Evolutionary conservation across 2,797 vertebrate genomes (phyloP).

Genomic region (Monodelphis domestica): DNA sequence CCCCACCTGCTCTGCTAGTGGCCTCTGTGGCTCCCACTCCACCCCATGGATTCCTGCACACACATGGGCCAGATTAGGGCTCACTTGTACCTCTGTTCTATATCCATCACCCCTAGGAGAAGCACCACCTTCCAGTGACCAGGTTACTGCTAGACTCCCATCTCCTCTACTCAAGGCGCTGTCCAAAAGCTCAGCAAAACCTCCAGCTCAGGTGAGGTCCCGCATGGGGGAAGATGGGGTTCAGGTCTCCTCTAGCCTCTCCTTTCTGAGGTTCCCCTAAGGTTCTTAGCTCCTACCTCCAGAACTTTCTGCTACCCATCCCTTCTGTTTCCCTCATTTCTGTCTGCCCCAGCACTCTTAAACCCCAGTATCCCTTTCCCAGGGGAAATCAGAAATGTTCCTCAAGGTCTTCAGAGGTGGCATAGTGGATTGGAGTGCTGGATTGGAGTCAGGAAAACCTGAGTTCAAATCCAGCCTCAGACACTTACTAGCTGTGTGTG

Average conservation of each 20-base stretch:
- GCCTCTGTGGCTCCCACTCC: not conserved
- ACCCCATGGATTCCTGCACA: not conserved
- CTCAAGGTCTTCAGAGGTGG: not conserved
- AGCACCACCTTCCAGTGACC: constrained; percentile 61
- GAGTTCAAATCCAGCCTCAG: not conserved
- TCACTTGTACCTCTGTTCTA: not conserved
- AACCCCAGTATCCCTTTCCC: not conserved
- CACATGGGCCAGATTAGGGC: not conserved
- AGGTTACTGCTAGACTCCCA: constrained; percentile 57
- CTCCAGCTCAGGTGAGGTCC: constrained; percentile 74
- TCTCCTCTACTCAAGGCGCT: constrained; percentile 69
- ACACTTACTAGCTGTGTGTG: not conserved
- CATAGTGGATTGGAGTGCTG: not conserved
- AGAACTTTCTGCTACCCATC: not conserved
- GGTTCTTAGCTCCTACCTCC: not conserved
- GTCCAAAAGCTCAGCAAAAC: not conserved
- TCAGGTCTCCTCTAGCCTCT: not conserved
- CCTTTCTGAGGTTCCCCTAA: not conserved
- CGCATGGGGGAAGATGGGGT: not conserved
- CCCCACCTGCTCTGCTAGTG: not conserved
- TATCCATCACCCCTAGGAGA: constrained; percentile 74
- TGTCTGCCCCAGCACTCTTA: not conserved
- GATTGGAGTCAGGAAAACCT: not conserved
- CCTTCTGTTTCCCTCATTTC: not conserved
- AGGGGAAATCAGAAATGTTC: not conserved